Percentiles rank a stretch among this genome's conserved stretches.
Evolutionary conservation across 2,797 vertebrate species (phyloP).

Genomic region (Amblyraja radiata): DNA sequence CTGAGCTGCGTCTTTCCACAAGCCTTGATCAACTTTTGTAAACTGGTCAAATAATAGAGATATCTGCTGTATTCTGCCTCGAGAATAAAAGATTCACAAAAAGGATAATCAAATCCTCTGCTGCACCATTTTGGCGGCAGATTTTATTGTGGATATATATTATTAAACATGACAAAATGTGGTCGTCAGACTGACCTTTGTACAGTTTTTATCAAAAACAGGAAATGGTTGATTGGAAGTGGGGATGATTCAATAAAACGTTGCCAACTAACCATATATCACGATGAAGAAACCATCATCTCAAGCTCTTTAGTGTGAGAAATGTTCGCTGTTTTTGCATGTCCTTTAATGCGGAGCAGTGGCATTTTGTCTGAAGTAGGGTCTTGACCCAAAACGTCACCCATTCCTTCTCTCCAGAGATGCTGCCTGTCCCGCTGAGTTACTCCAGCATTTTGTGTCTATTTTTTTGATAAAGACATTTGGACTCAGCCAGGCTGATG

Average conservation of each 20-base stretch:
- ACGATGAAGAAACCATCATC: slow-evolving; percentile 1
- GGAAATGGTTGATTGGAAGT: slow-evolving; percentile 30
- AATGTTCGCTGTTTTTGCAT: too few species aligned
- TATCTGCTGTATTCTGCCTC: too few species aligned
- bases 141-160: neutral
- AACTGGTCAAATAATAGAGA: neutral
- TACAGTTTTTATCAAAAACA: slow-evolving; percentile 22
- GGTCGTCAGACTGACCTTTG: slow-evolving; percentile 2
- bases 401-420: too few species aligned
- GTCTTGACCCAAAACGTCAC: too few species aligned
- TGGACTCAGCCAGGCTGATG: too few species aligned
- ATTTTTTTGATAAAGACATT: neutral
- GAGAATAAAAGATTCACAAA: neutral
- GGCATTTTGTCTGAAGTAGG: too few species aligned
- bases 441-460: too few species aligned
- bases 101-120: neutral
- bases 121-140: neutral
- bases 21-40: too few species aligned
- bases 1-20: too few species aligned
- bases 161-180: neutral
- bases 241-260: neutral
- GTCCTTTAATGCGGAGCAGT: neutral
- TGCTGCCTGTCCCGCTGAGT: too few species aligned
- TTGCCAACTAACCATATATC: neutral
- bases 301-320: neutral